Evolutionary conservation across 2,113 vertebrate species (phyloP).

Genomic region (Grammomys dolichurus): DNA sequence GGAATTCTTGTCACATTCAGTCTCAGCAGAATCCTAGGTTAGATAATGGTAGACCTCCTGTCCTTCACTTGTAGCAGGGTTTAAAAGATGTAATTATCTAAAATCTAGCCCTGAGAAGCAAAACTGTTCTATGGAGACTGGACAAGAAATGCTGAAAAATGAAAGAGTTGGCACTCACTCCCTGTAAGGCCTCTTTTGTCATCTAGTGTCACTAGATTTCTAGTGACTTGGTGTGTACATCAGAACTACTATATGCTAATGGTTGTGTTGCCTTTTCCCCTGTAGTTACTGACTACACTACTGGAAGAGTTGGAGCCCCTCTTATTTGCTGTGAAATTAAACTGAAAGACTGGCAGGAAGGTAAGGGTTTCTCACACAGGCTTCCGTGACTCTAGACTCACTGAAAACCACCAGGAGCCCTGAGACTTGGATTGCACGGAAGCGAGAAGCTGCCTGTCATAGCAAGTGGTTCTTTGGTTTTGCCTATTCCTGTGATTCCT

Average conservation of each 20-base stretch:
- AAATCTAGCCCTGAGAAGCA: background rate
- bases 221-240: background rate
- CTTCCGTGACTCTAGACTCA: background rate
- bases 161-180: background rate
- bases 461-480: background rate
- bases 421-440: background rate
- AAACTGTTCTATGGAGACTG: background rate
- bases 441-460: background rate
- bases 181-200: background rate
- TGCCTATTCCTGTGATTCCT: background rate
- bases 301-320: slow-evolving; percentile 96
- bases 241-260: background rate
- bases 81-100: background rate
- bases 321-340: slow-evolving; percentile 97
- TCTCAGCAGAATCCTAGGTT: background rate
- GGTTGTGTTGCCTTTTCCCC: slow-evolving; percentile 57
- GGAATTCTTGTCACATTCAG: background rate
- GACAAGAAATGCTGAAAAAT: background rate
- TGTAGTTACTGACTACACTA: slow-evolving; percentile 91
- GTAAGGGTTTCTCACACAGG: slow-evolving; percentile 84
- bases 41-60: background rate
- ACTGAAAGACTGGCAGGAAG: slow-evolving; percentile 96
- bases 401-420: background rate
- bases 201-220: background rate
- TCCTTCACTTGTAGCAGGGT: background rate